Conservation (phyloP, 1,140 invertebrate genomes). For the roundworm (Caenorhabditis elegans) region WBcel235 BX284604.4:10419501-10420000, state of each 20-base stretch:
- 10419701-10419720: conserved; percentile 12
- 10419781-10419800: neutral
- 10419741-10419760: neutral
- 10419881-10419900: too few relatives aligned
- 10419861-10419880: too few relatives aligned
- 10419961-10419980: too few relatives aligned
- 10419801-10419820: neutral
- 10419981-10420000: too few relatives aligned
- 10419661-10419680: too few relatives aligned
- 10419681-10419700: neutral
- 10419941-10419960: too few relatives aligned
- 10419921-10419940: too few relatives aligned
- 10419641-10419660: neutral
- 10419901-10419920: too few relatives aligned
- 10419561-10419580: conserved; percentile 16
- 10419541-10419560: neutral
- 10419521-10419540: neutral
- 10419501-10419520: neutral
- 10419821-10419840: too few relatives aligned
- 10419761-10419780: neutral
- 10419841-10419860: neutral
- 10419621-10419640: neutral
- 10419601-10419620: neutral
- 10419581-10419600: too few relatives aligned
- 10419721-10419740: conserved; percentile 29